Percentiles rank a stretch among this genome's conserved stretches.
These are phyloP conservation scores for Folsomia manolachei DNA, from an alignment of 2,888 invertebrate genomes.

Conservation along the genomic window DNA sequence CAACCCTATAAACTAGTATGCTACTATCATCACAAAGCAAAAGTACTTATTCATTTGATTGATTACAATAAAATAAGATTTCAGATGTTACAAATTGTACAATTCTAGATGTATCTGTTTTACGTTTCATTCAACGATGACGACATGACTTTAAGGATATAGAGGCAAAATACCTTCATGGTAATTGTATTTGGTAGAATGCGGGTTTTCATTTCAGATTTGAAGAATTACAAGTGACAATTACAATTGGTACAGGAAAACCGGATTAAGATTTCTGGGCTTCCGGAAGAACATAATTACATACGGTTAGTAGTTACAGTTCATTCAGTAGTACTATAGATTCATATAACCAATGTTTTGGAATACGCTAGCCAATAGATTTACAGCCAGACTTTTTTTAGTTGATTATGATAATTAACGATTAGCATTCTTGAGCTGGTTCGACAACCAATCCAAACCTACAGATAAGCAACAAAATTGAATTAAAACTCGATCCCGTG, in stretches of 20 bases:
- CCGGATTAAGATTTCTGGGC: background rate
- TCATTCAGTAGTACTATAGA: background rate
- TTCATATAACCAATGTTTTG: slow-evolving; percentile 16
- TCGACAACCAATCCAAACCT: slow-evolving; percentile 99
- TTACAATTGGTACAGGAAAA: background rate
- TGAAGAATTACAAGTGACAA: background rate
- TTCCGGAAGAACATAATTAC: too few relatives aligned
- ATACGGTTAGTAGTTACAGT: background rate
- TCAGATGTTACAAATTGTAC: background rate
- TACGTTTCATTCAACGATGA: background rate
- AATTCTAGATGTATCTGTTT: too few relatives aligned
- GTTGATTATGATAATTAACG: slow-evolving; percentile 64
- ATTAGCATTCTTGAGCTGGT: slow-evolving; percentile 97
- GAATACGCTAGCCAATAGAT: slow-evolving; percentile 16
- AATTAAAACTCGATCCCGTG: too few relatives aligned
- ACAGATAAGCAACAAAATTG: too few relatives aligned
- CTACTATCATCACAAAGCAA: background rate
- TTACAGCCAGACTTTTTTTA: slow-evolving; percentile 19
- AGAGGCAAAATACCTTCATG: background rate
- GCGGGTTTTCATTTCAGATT: background rate
- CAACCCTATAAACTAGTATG: too few relatives aligned
- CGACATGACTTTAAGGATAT: background rate
- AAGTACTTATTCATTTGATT: background rate
- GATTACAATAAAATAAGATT: background rate
- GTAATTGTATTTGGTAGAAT: background rate